Evolutionary conservation across 2,888 invertebrate genomes (phyloP), one percentile per base, ranked within the genome.

Genomic region (Fissipunctia ypsillon): DNA sequence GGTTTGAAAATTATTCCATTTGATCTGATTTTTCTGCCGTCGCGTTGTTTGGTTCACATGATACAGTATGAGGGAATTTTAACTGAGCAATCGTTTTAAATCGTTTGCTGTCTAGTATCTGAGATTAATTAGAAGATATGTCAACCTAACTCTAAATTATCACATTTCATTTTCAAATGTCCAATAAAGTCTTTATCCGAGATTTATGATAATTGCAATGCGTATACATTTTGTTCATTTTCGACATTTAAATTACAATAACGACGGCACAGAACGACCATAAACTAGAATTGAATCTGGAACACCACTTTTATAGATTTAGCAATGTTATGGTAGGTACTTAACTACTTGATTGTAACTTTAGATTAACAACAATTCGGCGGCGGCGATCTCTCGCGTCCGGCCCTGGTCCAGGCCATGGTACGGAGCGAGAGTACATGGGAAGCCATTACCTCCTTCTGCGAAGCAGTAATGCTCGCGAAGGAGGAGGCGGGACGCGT

Each of bases 251-350:
- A 79, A 81, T 86, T 66, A 75, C 76, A 70, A 57, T 66, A 76
- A 64, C 63, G 69, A 78, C 67, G 68, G 73, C 50, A 73, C 28
- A 70, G 60, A 78, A 64, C 50, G 56, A 38, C 60, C 59, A 71
- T 83, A 84, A 82, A 80, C 57, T 76, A 76, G 43, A 80, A 67
- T 82, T 41, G 72, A 72, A 86, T 77, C 68, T 85, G 71, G 85
- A 70, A 78, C 82, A 84, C 70, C 41, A 74, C 65, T 82, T 84
- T 86, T 85, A 80, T 73, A 56, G 63, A 77, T 84, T 82, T 82
- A 73, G 85, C 74, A 80, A 86, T 69, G 38, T 66, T 56, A 35
- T 35, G n/a, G n/a, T n/a, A n/a, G n/a, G n/a, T n/a, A n/a, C n/a
- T n/a, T n/a, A n/a, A 48, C 19, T 65, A 57, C 61, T 66, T 25